Evolutionary conservation across 2,888 invertebrate genomes (phyloP).

Genomic region (Drosophila picticornis): DNA sequence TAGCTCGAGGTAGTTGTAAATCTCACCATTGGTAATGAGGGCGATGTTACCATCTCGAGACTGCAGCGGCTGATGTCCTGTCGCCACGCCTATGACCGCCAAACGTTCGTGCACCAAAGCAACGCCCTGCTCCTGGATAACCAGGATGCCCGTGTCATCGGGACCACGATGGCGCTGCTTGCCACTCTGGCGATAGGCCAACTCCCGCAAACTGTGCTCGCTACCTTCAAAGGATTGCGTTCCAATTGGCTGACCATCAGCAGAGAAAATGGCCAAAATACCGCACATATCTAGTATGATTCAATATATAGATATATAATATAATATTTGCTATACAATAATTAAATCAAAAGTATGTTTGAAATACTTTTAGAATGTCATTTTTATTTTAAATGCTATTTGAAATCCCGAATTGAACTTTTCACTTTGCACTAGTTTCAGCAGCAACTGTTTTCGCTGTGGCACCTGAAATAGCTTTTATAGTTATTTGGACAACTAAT

Average conservation of each 20-base stretch:
- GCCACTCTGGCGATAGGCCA: constrained; percentile 82
- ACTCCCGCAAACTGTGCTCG: constrained; percentile 72
- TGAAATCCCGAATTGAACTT: neutral
- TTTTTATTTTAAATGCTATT: neutral
- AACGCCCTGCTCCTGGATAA: constrained; percentile 74
- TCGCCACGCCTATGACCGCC: constrained; percentile 79
- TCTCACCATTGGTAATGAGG: constrained; percentile 82
- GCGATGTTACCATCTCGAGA: constrained; percentile 76
- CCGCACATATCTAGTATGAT: constrained; percentile 76
- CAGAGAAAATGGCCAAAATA: constrained; percentile 82
- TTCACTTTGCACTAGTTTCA: constrained; percentile 12
- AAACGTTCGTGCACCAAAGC: constrained; percentile 82
- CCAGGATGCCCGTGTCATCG: constrained; percentile 80
- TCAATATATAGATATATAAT: neutral
- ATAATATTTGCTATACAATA: neutral
- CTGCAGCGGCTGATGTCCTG: constrained; percentile 81
- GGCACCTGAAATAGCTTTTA: constrained; percentile 29
- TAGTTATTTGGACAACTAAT: constrained; percentile 20
- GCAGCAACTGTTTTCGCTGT: constrained; percentile 19
- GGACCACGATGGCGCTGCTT: constrained; percentile 83
- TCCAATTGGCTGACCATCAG: constrained; percentile 59
- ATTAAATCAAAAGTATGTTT: neutral
- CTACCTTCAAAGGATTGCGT: constrained; percentile 50
- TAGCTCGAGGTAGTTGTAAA: constrained; percentile 82
- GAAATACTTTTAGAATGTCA: neutral